Evolutionary conservation across 2,797 vertebrate species (phyloP), one percentile per base, ranked within the genome.

Genomic region (Gallinago stenura): DNA sequence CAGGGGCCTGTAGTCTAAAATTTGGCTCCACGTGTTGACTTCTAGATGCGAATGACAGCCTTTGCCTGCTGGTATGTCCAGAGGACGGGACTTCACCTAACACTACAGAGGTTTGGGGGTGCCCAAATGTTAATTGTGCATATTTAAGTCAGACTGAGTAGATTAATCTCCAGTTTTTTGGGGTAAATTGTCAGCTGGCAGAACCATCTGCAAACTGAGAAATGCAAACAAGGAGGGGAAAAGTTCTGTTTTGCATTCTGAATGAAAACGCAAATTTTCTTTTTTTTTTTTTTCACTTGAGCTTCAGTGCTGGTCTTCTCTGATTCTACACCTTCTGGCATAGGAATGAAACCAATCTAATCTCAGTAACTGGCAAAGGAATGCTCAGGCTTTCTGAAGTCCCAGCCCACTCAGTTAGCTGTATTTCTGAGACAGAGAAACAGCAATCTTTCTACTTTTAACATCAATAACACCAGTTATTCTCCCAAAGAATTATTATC

Each of bases 401-500:
- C 68, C 57, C 77, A 88, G 85, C 73, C 89, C 62, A 75, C 89
- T 84, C 75, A 76, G 79, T 94, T 95, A 94, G 87, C 86, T 86
- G 51, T 86, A 48, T 93, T 97, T 95, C 95, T 81, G 93, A 83
- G 81, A 92, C 87, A 93, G 65, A 94, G 95, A 95, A 97, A 91
- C 78, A 93, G 87, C 87, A 94, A 93, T 96, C 92, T 86, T 94
- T 96, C 92, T 87, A 94, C 93, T 97, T 96, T 96, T 96, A 96
- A 92, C 93, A 96, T 97, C 94, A 97, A 93, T 96, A 97, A 96
- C 83, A 94, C 79, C 72, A 93, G 94, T 96, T 96, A 96, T 96
- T 97, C 95, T 97, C 91, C 71, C 83, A 80, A 97, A 97, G 95
- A 95, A 96, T 96, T 97, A 96, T 96, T 93, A 96, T 96, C 96